These are phyloP conservation scores for Barnardius zonarius DNA, from an alignment of 2,113 vertebrate genomes.

Conservation along the genomic window DNA sequence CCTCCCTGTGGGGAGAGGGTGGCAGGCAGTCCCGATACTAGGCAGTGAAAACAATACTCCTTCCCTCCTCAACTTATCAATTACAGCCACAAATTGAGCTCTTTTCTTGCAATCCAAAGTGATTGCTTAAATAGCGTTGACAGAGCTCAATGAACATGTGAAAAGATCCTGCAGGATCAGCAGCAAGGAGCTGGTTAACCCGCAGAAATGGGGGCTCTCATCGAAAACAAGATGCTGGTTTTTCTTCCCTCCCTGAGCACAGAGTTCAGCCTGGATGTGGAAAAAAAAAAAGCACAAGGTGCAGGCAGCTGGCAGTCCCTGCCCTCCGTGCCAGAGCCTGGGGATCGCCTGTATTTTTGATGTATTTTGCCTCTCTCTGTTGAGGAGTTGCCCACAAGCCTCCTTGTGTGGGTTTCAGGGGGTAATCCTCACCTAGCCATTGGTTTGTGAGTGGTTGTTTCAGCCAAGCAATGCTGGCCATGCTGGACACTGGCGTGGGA, in stretches of 20 bases:
- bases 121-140: background rate
- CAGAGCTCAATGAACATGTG: background rate
- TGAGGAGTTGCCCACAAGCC: background rate
- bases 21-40: background rate
- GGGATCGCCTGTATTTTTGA: background rate
- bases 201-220: background rate
- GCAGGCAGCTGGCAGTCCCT: background rate
- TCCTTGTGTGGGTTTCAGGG: background rate
- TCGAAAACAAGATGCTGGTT: background rate
- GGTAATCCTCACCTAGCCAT: background rate
- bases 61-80: background rate
- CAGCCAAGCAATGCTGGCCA: background rate
- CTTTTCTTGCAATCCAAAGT: background rate
- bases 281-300: background rate
- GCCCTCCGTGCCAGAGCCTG: background rate
- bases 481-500: background rate
- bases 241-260: background rate
- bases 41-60: background rate
- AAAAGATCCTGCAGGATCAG: conserved; percentile 12
- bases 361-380: background rate
- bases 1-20: background rate
- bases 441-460: background rate
- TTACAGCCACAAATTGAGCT: background rate
- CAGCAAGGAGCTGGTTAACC: background rate
- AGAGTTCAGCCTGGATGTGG: background rate